Evolutionary conservation across 2,113 vertebrate genomes (phyloP).

Genomic region (Mus musculus): GRCm39 chr8:51490001-51490500

Average conservation of each 20-base stretch:
- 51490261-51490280: constrained; percentile 66
- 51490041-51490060: not conserved
- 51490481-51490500: constrained; percentile 12
- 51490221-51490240: constrained; percentile 79
- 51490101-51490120: constrained; percentile 24
- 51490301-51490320: constrained; percentile 52
- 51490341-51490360: constrained; percentile 25
- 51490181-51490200: constrained; percentile 64
- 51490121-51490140: not conserved
- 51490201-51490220: constrained; percentile 73
- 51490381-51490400: constrained; percentile 30
- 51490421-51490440: constrained; percentile 8
- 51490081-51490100: constrained; percentile 50
- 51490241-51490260: constrained; percentile 74
- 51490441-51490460: constrained; percentile 54
- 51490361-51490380: constrained; percentile 18
- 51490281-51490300: constrained; percentile 77
- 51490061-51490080: constrained; percentile 31
- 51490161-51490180: constrained; percentile 67
- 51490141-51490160: constrained; percentile 37
- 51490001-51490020: not conserved
- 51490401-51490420: constrained; percentile 30
- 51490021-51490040: not conserved
- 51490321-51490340: constrained; percentile 37
- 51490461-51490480: constrained; percentile 37